A percentile compares a stretch with the other conserved stretches of the same genome.
phyloP scores from a whole-genome alignment of 2,113 vertebrate genomes.

The Clarias batrachus region DNA sequence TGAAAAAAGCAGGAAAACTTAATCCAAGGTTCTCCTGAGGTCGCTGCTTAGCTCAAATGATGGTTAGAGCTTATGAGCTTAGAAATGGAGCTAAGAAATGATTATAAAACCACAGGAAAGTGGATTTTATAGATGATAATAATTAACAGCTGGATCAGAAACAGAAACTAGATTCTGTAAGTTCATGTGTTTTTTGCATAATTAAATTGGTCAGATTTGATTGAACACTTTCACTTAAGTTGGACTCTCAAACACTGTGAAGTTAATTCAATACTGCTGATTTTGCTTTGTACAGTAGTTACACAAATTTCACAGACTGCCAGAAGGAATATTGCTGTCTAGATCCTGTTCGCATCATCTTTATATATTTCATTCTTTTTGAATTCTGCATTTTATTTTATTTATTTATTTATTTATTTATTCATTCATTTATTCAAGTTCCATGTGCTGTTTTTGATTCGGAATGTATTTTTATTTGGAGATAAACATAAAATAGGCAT shows the following conservation, averaged over 20 bases:
- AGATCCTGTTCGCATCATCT: neutral
- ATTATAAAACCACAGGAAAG: neutral
- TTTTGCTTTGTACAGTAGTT: neutral
- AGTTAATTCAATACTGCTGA: too few species aligned
- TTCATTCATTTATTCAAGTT: neutral
- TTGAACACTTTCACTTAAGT: too few species aligned
- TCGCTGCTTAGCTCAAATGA: neutral
- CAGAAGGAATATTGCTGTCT: neutral
- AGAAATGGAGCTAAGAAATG: neutral
- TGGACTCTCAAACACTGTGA: too few species aligned
- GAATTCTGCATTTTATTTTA: too few species aligned
- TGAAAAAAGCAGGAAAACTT: neutral
- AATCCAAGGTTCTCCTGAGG: neutral
- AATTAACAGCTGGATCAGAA: neutral
- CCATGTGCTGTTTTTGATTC: neutral
- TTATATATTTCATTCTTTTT: too few species aligned
- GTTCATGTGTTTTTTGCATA: neutral
- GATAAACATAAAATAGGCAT: too few species aligned
- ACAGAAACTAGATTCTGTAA: neutral
- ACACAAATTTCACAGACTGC: neutral
- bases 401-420: too few species aligned
- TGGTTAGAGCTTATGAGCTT: conserved; percentile 2
- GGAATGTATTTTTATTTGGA: too few species aligned
- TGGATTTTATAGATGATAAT: neutral
- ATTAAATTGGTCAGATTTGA: too few species aligned